Percentiles rank a stretch among this genome's conserved stretches.
Conservation (phyloP, 2,888 invertebrate species). For the Caenorhabditis imperialis region DNA sequence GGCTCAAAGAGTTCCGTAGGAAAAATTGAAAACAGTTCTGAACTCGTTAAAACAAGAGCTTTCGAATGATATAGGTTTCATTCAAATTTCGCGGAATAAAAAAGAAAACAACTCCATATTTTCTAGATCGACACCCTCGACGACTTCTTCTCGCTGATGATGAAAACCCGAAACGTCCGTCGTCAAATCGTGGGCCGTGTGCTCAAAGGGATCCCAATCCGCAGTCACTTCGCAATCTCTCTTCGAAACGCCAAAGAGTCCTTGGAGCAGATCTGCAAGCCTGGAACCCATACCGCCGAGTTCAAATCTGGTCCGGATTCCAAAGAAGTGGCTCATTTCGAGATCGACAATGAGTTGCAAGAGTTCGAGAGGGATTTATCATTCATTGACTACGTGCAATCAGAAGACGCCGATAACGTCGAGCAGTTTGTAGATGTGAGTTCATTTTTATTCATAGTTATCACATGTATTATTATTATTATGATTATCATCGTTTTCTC, state of each 20-base stretch:
- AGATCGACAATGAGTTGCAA: slow-evolving; percentile 73
- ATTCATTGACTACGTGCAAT: slow-evolving; percentile 76
- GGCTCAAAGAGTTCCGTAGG: no score
- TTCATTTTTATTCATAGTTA: slow-evolving; percentile 11
- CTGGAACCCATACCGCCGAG: slow-evolving; percentile 59
- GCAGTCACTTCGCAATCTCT: slow-evolving; percentile 75
- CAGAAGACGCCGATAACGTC: slow-evolving; percentile 77
- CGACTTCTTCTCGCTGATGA: slow-evolving; percentile 78
- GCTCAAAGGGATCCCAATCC: slow-evolving; percentile 77
- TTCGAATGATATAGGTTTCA: no score
- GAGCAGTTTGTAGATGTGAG: slow-evolving; percentile 76
- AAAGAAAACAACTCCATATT: no score
- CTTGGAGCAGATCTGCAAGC: slow-evolving; percentile 66
- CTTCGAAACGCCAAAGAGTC: slow-evolving; percentile 77
- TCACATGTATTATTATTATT: slow-evolving; percentile 10
- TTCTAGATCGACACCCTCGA: slow-evolving; percentile 69
- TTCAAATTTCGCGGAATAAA: no score
- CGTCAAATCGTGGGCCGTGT: slow-evolving; percentile 77
- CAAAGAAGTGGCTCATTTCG: slow-evolving; percentile 65
- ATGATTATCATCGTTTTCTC: slow-evolving; percentile 5
- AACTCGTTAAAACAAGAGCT: no score
- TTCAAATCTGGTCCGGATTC: slow-evolving; percentile 54
- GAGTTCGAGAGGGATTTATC: slow-evolving; percentile 76
- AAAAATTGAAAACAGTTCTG: no score
- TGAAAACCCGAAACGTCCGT: slow-evolving; percentile 75